Conservation (phyloP, 2,797 vertebrate genomes). For the Triplophysa yarkandensis region DNA sequence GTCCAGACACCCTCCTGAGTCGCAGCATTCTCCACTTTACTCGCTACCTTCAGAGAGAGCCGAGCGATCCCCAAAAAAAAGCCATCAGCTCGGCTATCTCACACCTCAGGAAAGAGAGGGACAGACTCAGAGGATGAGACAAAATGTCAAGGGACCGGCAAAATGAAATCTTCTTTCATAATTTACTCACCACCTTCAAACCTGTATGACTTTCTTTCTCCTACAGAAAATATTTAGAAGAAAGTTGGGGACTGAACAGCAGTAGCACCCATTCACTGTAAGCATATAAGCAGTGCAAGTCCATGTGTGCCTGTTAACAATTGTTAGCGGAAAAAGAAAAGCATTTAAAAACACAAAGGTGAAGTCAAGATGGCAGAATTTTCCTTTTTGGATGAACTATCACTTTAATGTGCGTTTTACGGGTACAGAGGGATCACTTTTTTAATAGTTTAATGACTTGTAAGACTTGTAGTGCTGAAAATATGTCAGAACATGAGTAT, state of each 20-base stretch:
- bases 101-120: slow-evolving; percentile 85
- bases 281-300: too few species aligned
- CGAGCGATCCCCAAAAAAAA: slow-evolving; percentile 80
- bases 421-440: not conserved
- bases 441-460: not conserved
- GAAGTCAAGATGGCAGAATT: too few species aligned
- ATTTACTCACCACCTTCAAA: too few species aligned
- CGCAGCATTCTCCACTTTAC: slow-evolving; percentile 84
- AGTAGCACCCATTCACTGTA: too few species aligned
- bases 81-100: slow-evolving; percentile 82
- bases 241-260: too few species aligned
- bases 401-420: not conserved
- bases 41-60: slow-evolving; percentile 82
- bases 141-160: slow-evolving; percentile 1
- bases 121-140: slow-evolving; percentile 68
- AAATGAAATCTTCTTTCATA: too few species aligned
- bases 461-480: not conserved
- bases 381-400: too few species aligned
- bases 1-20: slow-evolving; percentile 80
- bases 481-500: not conserved
- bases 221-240: too few species aligned
- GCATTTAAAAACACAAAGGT: too few species aligned
- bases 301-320: too few species aligned
- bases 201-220: too few species aligned
- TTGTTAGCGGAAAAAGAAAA: too few species aligned